Evolutionary conservation across 2,113 vertebrate species (phyloP).

Genomic region (Globicephala melas): DNA sequence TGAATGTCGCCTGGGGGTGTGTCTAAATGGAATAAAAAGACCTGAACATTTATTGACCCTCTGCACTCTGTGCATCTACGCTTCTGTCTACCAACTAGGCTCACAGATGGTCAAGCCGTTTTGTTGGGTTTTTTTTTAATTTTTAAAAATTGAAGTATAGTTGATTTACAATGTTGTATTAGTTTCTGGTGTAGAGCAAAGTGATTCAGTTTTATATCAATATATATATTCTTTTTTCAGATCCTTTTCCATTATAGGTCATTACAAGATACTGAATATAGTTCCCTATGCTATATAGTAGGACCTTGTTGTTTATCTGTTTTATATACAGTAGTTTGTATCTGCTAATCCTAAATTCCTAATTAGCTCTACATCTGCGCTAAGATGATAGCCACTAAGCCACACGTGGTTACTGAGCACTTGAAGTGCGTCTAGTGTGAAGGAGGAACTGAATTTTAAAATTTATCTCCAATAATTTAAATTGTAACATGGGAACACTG

Average conservation of each 20-base stretch:
- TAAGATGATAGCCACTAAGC: neutral
- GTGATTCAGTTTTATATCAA: neutral
- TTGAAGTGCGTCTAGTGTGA: neutral
- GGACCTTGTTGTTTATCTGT: neutral
- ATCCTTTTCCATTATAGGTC: neutral
- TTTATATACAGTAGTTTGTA: neutral
- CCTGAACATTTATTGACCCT: neutral
- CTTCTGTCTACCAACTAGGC: neutral
- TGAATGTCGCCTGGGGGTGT: neutral
- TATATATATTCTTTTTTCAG: neutral
- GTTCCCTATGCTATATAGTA: neutral
- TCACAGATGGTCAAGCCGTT: neutral
- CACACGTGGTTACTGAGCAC: rapidly evolving
- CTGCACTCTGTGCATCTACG: neutral
- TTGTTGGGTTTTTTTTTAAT: neutral
- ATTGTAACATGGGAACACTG: neutral
- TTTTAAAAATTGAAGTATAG: neutral
- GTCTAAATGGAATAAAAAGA: neutral
- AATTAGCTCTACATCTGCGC: neutral
- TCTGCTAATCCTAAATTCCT: neutral
- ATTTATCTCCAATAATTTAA: neutral
- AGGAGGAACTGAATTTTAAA: neutral
- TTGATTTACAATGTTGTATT: neutral
- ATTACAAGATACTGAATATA: neutral
- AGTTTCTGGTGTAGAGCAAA: neutral